A percentile compares a stretch with the other conserved stretches of the same genome.
These are phyloP conservation scores for Lysiphlebus fabarum DNA, from an alignment of 1,140 invertebrate genomes.

Conservation along the genomic window DNA sequence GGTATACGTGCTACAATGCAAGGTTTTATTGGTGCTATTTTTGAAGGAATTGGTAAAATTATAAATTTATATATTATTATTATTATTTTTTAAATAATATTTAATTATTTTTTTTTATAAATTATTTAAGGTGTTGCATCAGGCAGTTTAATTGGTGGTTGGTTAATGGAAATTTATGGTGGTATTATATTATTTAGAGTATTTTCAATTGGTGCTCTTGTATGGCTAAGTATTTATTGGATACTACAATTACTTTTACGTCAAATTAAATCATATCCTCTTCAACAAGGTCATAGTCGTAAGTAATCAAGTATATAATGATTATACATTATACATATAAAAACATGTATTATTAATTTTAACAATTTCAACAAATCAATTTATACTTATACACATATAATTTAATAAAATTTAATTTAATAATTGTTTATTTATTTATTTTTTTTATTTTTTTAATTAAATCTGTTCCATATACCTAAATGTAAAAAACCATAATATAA, in stretches of 20 bases:
- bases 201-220: constrained; percentile 67
- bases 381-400: background rate
- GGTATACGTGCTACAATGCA: constrained; percentile 83
- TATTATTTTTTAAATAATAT: background rate
- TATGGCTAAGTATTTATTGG: constrained; percentile 63
- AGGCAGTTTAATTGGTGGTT: constrained; percentile 73
- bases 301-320: constrained; percentile 51
- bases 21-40: constrained; percentile 79
- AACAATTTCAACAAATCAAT: constrained; percentile 4
- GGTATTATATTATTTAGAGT: constrained; percentile 67
- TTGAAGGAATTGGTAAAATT: constrained; percentile 75
- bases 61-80: background rate
- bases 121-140: constrained; percentile 62
- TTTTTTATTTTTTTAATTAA: constrained; percentile 2
- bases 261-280: constrained; percentile 42
- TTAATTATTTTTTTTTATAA: constrained; percentile 4
- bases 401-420: constrained; percentile 18
- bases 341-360: too few relatives aligned
- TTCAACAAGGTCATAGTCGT: constrained; percentile 51
- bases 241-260: constrained; percentile 56
- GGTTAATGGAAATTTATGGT: constrained; percentile 60
- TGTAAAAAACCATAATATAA: constrained; percentile 15
- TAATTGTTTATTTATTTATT: constrained; percentile 9
- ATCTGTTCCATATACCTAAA: constrained; percentile 4
- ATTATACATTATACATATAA: constrained; percentile 18